phyloP scores from a whole-genome alignment of 2,113 vertebrate genomes.

The Semnornis frantzii region DNA sequence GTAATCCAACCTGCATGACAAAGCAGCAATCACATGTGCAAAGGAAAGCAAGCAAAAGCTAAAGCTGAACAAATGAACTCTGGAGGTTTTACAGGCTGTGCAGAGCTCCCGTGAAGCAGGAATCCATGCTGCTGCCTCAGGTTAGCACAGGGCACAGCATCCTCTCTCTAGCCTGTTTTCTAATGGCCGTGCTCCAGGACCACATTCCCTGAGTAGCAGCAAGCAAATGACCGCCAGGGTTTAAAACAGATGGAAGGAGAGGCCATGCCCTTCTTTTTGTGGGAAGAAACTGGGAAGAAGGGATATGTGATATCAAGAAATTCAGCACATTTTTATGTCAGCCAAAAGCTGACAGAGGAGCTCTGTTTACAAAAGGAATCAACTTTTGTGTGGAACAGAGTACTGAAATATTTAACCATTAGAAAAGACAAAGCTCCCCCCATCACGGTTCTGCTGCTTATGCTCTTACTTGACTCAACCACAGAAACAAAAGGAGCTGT shows the following conservation, averaged over 20 bases:
- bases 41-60: neutral
- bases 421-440: neutral
- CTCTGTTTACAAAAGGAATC: conserved; percentile 4
- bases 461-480: neutral
- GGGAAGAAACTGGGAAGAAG: neutral
- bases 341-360: neutral
- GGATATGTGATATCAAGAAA: neutral
- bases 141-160: neutral
- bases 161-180: neutral
- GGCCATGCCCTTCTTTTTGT: too few relatives aligned
- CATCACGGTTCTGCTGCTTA: neutral
- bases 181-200: neutral
- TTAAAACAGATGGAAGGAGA: neutral
- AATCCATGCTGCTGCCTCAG: neutral
- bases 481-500: neutral
- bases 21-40: neutral
- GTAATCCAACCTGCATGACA: fast-evolving
- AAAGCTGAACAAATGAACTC: neutral
- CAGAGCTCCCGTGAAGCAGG: neutral
- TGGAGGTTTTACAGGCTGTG: neutral
- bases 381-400: neutral
- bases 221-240: neutral
- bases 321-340: neutral
- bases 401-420: conserved; percentile 10
- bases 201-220: fast-evolving